Evolutionary conservation across 2,888 invertebrate genomes (phyloP).

Genomic region (Athripsodes cinereus): DNA sequence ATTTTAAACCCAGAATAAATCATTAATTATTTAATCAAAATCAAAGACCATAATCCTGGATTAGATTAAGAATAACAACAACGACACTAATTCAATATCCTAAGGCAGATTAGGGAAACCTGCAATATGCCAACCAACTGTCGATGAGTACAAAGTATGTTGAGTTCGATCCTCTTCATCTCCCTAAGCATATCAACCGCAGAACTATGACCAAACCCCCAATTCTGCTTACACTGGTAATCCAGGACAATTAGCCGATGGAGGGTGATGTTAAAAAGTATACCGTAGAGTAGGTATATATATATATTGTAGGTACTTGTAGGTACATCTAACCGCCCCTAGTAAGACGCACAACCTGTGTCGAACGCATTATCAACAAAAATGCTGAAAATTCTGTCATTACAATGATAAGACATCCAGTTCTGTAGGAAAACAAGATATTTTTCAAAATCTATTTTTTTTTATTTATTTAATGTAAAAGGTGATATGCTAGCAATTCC

Average conservation of each 20-base stretch:
- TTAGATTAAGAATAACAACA: too few species aligned
- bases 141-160: neutral
- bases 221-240: constrained; percentile 16
- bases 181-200: neutral
- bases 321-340: neutral
- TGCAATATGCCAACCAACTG: neutral
- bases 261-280: neutral
- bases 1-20: too few species aligned
- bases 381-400: too few species aligned
- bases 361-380: too few species aligned
- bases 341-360: too few species aligned
- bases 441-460: too few species aligned
- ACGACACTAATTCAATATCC: neutral
- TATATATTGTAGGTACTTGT: neutral
- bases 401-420: too few species aligned
- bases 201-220: neutral
- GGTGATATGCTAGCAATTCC: too few species aligned
- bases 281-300: neutral
- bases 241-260: constrained; percentile 27
- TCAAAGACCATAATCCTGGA: neutral
- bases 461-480: too few species aligned
- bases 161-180: neutral
- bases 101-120: neutral
- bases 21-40: neutral
- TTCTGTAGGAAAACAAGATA: too few species aligned